Base-by-base conservation (phyloP, 2,797 vertebrate genomes). In the Paratrypauchen microcephalus region DNA sequence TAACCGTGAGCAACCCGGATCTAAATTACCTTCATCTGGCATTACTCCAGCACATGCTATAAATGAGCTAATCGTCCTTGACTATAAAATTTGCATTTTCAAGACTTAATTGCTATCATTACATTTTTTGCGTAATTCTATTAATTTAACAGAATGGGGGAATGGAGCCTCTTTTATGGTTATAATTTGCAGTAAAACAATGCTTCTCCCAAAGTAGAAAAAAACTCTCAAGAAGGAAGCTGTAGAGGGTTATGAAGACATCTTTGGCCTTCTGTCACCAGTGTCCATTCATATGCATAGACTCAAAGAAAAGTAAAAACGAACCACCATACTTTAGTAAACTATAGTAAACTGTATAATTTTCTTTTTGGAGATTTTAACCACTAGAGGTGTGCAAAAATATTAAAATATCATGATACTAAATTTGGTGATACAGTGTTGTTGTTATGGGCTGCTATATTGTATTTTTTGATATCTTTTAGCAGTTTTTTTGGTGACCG, bases 41-140 rank as follows among this genome's bases (percentile, higher is more conserved):
- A 96, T 95, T 93, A 95, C 95, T 98, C 97, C 97, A 98, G 94
- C 94, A 93, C 94, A 94, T 94, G 95, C 97, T 96, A 97, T 98
- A 99, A 99, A 99, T 99, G 97, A 98, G 96, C 95, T 99, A 99
- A 99, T 99, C 96, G 97, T 98, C 97, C 97, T 99, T 98, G 97
- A 99, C 97, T 98, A 98, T 99, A 98, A 98, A 97, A 99, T 99
- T 98, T 95, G 97, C 97, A 99, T 99, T 98, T 99, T 99, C 96
- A 97, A 97, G 96, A 98, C 96, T 98, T 99, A 99, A 99, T 99
- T 99, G 97, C 96, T 95, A 97, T 98, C 97, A 99, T 99, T 99
- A 99, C 95, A 97, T 98, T 97, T 98, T 98, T 97, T 96, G 92
- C 94, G 95, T 97, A 98, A 98, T 99, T 97, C 97, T 98, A 98